Evolutionary conservation across 1,140 invertebrate genomes (phyloP), one percentile per base, ranked within the genome.

Genomic region (Conus ventricosus): DNA sequence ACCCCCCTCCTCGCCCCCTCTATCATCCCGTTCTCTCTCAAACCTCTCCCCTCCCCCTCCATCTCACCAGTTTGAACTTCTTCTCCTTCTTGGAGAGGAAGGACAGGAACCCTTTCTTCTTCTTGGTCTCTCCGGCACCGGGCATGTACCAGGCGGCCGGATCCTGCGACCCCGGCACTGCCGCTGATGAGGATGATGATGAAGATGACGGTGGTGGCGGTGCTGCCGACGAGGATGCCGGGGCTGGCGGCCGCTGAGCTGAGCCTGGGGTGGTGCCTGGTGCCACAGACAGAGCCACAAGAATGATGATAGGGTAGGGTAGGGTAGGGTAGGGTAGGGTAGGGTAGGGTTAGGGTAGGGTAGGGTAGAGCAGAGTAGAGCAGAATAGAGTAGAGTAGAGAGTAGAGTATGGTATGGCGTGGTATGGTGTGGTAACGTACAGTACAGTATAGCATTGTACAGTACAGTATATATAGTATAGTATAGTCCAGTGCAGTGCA

Each of bases 51-150:
- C 60, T 20, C 60, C 10, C 10, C 4, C 10, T 63, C 11, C 17
- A 63, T 63, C 60, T 90, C 88, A 94, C 93, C 80, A 91, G 63
- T 89, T 91, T 92, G 51, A 92, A 92, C 84, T 92, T 93, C 53
- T 93, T 93, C 54, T 93, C 92, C 83, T 94, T 94, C 84, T 94
- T 94, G 8, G 88, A 80, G 7, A 94, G 88, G 88, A 94, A 93
- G 4, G 93, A 93, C 53, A 94, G 92, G 89, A 94, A 94, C 10
- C 93, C 92, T 87, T 90, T 90, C 82, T 94, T 94, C 75, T 93
- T 93, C 90, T 93, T 94, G 23, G 83, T 88, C 71, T 93, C 92
- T 4, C 88, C 91, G 0, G 89, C 87, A 7, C 87, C 81, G 2
- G 92, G 91, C 93, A 93, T 93, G 87, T 92, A 92, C 5, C 83